These are phyloP conservation scores for Parthenolecanium corni DNA, from an alignment of 2,888 invertebrate genomes.

Conservation along the genomic window DNA sequence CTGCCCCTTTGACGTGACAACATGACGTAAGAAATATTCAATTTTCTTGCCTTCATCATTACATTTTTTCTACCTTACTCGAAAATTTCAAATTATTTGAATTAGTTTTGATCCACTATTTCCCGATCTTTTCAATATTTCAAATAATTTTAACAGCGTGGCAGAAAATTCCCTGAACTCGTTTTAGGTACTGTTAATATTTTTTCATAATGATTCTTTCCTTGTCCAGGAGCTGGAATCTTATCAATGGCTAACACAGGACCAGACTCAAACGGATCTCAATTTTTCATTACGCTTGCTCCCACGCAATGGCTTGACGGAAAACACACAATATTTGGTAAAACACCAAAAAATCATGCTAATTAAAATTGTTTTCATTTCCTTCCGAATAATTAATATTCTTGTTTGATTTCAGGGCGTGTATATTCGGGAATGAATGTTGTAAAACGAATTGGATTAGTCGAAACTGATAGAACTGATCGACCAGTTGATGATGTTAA, in stretches of 20 bases:
- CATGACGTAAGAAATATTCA: too few relatives aligned
- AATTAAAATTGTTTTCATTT: background rate
- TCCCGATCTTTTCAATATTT: too few relatives aligned
- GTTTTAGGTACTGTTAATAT: background rate
- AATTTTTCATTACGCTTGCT: slow-evolving; percentile 93
- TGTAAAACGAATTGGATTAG: slow-evolving; percentile 81
- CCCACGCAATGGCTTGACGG: slow-evolving; percentile 97
- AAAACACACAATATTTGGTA: slow-evolving; percentile 92
- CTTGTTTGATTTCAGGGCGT: slow-evolving; percentile 44
- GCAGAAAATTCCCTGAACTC: background rate
- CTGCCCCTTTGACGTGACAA: too few relatives aligned
- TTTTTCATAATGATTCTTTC: background rate
- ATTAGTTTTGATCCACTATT: too few relatives aligned
- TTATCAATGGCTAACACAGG: slow-evolving; percentile 97
- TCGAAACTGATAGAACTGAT: slow-evolving; percentile 88
- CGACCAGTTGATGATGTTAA: slow-evolving; percentile 78
- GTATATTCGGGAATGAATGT: slow-evolving; percentile 79
- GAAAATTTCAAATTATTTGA: too few relatives aligned
- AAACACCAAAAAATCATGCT: slow-evolving; percentile 22
- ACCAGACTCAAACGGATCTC: slow-evolving; percentile 91
- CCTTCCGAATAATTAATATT: background rate
- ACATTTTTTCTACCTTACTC: too few relatives aligned
- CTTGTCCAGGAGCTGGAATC: slow-evolving; percentile 50
- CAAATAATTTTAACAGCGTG: too few relatives aligned
- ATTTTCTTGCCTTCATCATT: too few relatives aligned